These are phyloP conservation scores for Athetis lepigone DNA, from an alignment of 2,888 invertebrate genomes.

Conservation along the genomic window DNA sequence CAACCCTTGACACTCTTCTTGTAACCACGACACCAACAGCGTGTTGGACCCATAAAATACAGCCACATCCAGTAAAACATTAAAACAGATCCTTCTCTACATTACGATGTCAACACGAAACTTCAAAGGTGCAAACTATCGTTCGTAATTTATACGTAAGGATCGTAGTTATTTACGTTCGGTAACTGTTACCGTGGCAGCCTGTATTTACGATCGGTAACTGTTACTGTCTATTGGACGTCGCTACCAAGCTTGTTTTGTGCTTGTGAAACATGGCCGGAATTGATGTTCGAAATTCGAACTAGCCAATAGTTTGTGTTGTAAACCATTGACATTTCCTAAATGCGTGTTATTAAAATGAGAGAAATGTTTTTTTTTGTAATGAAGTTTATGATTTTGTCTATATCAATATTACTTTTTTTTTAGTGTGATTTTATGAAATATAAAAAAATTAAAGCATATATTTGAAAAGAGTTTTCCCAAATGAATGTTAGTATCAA, in stretches of 20 bases:
- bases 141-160: conserved; percentile 22
- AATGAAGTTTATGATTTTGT: too few species aligned
- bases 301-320: conserved; percentile 4
- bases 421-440: too few species aligned
- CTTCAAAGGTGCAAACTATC: conserved; percentile 19
- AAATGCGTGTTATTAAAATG: too few species aligned
- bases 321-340: conserved; percentile 4
- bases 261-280: conserved; percentile 44
- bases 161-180: conserved; percentile 39
- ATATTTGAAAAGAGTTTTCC: too few species aligned
- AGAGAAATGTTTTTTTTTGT: too few species aligned
- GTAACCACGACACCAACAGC: too few species aligned
- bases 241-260: conserved; percentile 39
- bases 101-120: conserved; percentile 9
- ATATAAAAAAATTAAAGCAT: too few species aligned
- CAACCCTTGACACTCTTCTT: too few species aligned
- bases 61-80: neutral
- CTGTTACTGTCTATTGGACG: conserved; percentile 24
- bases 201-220: conserved; percentile 23
- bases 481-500: too few species aligned
- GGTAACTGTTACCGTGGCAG: conserved; percentile 36
- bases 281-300: conserved; percentile 43
- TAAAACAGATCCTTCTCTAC: conserved; percentile 5
- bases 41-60: neutral
- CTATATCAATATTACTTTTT: too few species aligned